Base-by-base conservation (phyloP, 2,888 invertebrate species). In the Cartodere bifasciata region DNA sequence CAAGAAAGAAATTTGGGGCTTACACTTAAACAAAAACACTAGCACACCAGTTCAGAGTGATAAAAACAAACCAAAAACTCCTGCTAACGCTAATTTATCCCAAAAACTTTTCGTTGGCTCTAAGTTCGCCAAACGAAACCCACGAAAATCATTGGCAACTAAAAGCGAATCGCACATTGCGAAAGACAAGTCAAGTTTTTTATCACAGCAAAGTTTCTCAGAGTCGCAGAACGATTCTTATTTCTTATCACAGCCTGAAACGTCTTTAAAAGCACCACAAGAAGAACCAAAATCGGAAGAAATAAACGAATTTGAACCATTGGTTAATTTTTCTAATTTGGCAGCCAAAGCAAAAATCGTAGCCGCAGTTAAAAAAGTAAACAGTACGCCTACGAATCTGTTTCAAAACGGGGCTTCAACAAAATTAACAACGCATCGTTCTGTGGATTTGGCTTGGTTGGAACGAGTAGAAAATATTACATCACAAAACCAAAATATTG, bases 121-220 rank as follows among this genome's bases (percentile, higher is more conserved):
- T 13, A 75, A 67, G 43, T 79, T 84, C 55, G 67, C 70, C 4
- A 71, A 81, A 47, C 65, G 84, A 45, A 84, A 85, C 61, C 84
- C 85, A 1, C 67, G 83, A 45, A 86, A 85, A 4, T 65, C 68
- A 13, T 45, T 60, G 27, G 42, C 49, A 11, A 10, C 24, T 17
- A 57, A 57, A 15, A 53, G 47, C 23, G 50, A 47, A 24, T 34
- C 34, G n/a, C 46, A 31, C 32, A 39, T 41, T 14, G 43, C 39
- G n/a, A n/a, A 20, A 3, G 13, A 20, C 15, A 5, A 17, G 5
- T 5, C 13, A 13, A 17, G 14, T 17, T 17, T 17, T 28, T 37
- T 38, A 16, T 43, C 47, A 28, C 48, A 49, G 28, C 43, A 46
- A 10, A 21, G 16, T 12, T n/a, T n/a, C n/a, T n/a, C n/a, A n/a